Percentiles rank a stretch among this genome's conserved stretches.
Evolutionary conservation across 2,888 invertebrate species (phyloP).

Genomic region (Perithous albicinctus): DNA sequence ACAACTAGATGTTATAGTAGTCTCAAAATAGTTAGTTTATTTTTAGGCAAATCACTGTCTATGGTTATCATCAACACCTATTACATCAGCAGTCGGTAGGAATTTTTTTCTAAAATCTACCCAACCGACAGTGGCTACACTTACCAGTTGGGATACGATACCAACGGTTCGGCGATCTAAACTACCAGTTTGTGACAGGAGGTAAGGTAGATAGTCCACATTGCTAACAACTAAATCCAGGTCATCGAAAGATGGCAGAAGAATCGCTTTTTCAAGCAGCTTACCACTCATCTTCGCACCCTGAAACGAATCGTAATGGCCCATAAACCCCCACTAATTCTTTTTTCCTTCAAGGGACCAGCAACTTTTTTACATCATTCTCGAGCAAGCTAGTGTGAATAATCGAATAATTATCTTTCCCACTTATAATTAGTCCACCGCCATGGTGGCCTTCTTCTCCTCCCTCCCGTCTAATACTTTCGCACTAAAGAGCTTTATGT

Average conservation of each 20-base stretch:
- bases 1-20: neutral
- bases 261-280: neutral
- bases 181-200: neutral
- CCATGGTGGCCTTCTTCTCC: constrained; percentile 73
- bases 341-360: constrained; percentile 66
- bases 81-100: neutral
- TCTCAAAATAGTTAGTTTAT: neutral
- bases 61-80: neutral
- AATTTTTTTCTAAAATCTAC: neutral
- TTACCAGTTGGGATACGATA: neutral
- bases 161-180: constrained; percentile 9
- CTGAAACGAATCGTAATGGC: constrained; percentile 79
- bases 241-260: constrained; percentile 48
- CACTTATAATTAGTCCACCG: constrained; percentile 79
- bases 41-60: neutral
- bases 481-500: constrained; percentile 53
- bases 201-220: constrained; percentile 1
- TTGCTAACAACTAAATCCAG: neutral
- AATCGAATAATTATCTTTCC: constrained; percentile 80
- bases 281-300: constrained; percentile 46
- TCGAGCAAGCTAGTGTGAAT: constrained; percentile 77
- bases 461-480: constrained; percentile 34
- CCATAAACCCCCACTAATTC: constrained; percentile 75
- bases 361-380: constrained; percentile 71
- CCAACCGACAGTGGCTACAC: constrained; percentile 9